Percentiles rank a stretch among this genome's conserved stretches.
Conservation (phyloP, 2,113 vertebrate genomes). For the Scytalopus superciliaris region DNA sequence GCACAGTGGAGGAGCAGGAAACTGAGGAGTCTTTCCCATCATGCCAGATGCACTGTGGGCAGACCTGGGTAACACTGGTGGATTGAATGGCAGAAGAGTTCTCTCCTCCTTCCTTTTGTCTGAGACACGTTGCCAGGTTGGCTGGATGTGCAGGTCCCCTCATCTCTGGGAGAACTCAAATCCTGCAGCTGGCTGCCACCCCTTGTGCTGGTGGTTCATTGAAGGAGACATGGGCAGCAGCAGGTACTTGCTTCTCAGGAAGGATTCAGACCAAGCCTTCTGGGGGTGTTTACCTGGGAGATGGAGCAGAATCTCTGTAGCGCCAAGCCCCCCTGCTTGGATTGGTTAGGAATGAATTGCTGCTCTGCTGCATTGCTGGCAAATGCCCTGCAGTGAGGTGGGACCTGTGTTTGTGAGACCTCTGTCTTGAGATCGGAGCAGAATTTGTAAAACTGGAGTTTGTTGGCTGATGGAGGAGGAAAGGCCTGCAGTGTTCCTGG, state of each 20-base stretch:
- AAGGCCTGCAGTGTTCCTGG: not conserved
- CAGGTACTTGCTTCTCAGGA: not conserved
- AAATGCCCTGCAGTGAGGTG: accelerated
- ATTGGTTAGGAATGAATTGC: not conserved
- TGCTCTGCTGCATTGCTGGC: not conserved
- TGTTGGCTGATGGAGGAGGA: accelerated
- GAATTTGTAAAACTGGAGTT: not conserved
- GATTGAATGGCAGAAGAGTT: not conserved
- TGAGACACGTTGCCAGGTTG: accelerated
- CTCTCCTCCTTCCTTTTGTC: not conserved
- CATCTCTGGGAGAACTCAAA: not conserved
- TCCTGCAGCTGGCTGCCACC: not conserved
- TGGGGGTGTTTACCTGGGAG: not conserved
- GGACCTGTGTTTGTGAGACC: not conserved
- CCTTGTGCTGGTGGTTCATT: not conserved
- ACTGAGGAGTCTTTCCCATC: not conserved
- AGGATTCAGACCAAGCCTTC: not conserved
- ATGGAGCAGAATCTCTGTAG: not conserved
- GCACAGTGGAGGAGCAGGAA: not conserved
- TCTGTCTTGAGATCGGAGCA: accelerated
- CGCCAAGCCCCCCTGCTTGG: not conserved
- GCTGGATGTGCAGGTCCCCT: accelerated
- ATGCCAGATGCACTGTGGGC: accelerated
- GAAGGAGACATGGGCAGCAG: not conserved
- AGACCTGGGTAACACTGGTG: not conserved